Evolutionary conservation across 2,888 invertebrate genomes (phyloP), one percentile per base, ranked within the genome.

Genomic region (Halictus quadricinctus): DNA sequence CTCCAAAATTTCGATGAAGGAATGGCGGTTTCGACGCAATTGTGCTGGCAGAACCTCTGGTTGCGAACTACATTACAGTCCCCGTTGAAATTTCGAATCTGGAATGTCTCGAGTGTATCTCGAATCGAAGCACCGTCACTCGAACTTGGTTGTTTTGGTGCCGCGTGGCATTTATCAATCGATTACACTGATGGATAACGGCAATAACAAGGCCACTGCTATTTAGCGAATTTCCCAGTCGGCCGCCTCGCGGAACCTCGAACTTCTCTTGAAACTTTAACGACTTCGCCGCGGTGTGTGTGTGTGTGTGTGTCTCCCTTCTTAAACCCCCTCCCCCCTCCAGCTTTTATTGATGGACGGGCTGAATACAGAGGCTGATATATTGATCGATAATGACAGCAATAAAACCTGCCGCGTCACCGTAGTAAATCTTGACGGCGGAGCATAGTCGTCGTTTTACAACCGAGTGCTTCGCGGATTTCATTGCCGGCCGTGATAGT

Each of bases 381-480:
- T 13, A 72, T 85, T 69, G 86, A 84, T 84, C 79, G 84, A 80
- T 84, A 81, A 86, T 75, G 87, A 83, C 83, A 79, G 81, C 84
- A 83, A 88, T 81, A 85, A 88, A 84, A 88, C 66, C 80, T 73
- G 84, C 80, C 70, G 73, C 66, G 84, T 84, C 84, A 79, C 76
- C 66, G 69, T 73, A 60, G 69, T 72, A 54, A 79, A 84, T 84
- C 76, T 76, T 54, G 36, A 18, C 15, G 25, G 43, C 21, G 29
- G 36, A 6, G 60, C 60, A 15, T 25, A 15, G 60, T 25, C 60
- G 60, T 7, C 29, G 60, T 60, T 60, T 60, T 60, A 60, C 60
- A 60, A 15, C 25, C 66, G 36, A 29, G 46, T 43, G 54, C 46
- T 4, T 54, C 70, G 43, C 15, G 43, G 12, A 50, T 81, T 81